Conservation (phyloP, 2,797 vertebrate genomes). For the Anabacerthia variegaticeps region DNA sequence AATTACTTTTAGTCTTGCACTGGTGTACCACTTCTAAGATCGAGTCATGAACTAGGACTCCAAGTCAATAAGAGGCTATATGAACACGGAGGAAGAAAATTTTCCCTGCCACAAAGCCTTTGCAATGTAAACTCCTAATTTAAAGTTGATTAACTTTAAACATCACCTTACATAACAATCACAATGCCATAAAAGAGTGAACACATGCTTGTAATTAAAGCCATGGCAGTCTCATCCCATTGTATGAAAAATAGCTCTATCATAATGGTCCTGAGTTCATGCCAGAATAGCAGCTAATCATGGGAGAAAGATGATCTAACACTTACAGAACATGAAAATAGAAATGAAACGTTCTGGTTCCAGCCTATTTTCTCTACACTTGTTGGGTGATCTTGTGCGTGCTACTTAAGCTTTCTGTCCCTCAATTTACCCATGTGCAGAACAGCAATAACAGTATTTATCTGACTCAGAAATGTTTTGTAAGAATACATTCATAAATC, state of each 20-base stretch:
- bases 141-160: slow-evolving; percentile 57
- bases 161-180: slow-evolving; percentile 66
- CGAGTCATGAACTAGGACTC: neutral
- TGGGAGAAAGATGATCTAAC: slow-evolving; percentile 71
- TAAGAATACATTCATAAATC: slow-evolving; percentile 56
- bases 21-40: neutral
- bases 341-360: slow-evolving; percentile 20
- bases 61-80: neutral
- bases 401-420: slow-evolving; percentile 1
- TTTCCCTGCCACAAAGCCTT: neutral
- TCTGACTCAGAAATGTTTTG: slow-evolving; percentile 50
- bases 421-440: slow-evolving; percentile 1
- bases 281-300: slow-evolving; percentile 72
- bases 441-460: slow-evolving; percentile 7
- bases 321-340: slow-evolving; percentile 67
- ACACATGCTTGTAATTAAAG: slow-evolving; percentile 70
- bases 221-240: slow-evolving; percentile 61
- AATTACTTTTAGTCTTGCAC: neutral
- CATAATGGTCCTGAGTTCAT: slow-evolving; percentile 53
- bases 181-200: slow-evolving; percentile 47
- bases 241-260: slow-evolving; percentile 71
- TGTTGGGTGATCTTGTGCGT: slow-evolving; percentile 50
- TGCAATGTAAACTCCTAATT: slow-evolving; percentile 50
- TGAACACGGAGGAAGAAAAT: neutral
- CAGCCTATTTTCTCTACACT: slow-evolving; percentile 42